Evolutionary conservation across 2,113 vertebrate species (phyloP).

Genomic region (Platichthys stellatus): DNA sequence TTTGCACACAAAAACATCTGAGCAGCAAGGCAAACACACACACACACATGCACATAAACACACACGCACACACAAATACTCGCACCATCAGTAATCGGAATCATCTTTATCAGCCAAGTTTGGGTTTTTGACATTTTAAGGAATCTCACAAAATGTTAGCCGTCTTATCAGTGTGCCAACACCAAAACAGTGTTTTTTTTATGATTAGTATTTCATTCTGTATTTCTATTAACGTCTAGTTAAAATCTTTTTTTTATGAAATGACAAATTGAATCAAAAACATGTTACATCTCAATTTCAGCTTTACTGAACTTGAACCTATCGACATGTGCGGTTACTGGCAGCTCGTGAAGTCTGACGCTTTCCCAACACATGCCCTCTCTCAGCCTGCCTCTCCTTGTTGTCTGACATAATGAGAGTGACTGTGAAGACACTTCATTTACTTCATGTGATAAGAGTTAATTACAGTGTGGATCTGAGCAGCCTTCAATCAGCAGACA

Average conservation of each 20-base stretch:
- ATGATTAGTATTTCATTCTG: background rate
- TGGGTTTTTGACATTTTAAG: no score
- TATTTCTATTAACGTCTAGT: background rate
- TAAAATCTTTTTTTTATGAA: background rate
- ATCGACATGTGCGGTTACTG: no score
- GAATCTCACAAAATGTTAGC: no score
- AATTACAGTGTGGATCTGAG: slow-evolving; percentile 54
- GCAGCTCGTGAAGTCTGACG: no score
- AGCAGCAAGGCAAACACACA: no score
- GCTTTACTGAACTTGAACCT: background rate
- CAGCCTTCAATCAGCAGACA: slow-evolving; percentile 44
- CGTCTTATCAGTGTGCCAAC: no score
- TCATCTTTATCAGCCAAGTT: no score
- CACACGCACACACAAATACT: no score
- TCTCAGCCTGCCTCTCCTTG: background rate
- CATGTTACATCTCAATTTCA: background rate
- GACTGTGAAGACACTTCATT: slow-evolving; percentile 21
- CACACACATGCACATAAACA: no score
- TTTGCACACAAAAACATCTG: no score
- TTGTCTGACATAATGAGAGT: slow-evolving; percentile 45
- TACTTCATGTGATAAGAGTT: slow-evolving; percentile 55
- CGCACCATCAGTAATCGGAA: no score
- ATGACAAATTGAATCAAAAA: background rate
- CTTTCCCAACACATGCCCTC: background rate
- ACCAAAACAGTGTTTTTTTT: no score